A percentile compares a stretch with the other conserved stretches of the same genome.
These are phyloP conservation scores for Calameuta pallipes DNA, from an alignment of 2,888 invertebrate species.

Conservation along the genomic window DNA sequence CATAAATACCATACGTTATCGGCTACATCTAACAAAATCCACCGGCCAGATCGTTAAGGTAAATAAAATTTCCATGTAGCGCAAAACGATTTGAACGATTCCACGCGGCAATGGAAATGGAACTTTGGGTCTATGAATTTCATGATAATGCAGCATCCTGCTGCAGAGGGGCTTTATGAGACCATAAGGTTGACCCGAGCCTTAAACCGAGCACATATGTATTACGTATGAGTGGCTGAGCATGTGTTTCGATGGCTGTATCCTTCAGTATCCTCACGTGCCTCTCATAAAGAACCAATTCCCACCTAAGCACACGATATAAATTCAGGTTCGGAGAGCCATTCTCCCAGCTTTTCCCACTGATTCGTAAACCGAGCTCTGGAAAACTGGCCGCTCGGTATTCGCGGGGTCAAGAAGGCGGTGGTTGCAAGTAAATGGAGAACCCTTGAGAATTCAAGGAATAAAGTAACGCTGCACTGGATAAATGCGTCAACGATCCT, in stretches of 20 bases:
- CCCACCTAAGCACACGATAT: slow-evolving; percentile 64
- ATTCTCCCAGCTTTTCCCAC: slow-evolving; percentile 43
- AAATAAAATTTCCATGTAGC: not conserved
- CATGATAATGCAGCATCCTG: not conserved
- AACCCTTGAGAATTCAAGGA: not conserved
- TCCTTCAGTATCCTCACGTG: slow-evolving; percentile 57
- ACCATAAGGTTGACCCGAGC: not conserved
- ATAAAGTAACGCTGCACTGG: not conserved
- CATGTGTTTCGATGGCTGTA: slow-evolving; percentile 24
- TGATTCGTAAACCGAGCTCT: slow-evolving; percentile 40
- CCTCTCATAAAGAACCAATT: slow-evolving; percentile 65
- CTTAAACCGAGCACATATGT: slow-evolving; percentile 1
- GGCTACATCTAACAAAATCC: not conserved
- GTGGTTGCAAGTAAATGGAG: not conserved
- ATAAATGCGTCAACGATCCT: not conserved
- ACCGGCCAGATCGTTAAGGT: not conserved
- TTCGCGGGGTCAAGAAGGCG: not conserved
- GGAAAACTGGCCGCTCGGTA: not conserved
- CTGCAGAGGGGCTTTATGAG: not conserved
- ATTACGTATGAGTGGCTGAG: slow-evolving; percentile 5
- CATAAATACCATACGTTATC: not conserved
- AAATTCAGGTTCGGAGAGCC: slow-evolving; percentile 63
- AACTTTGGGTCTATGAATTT: not conserved
- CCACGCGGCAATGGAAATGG: not conserved
- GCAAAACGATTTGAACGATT: not conserved